These are phyloP conservation scores for Meandrina meandrites DNA, from an alignment of 92 coral and sea anemone species.

Conservation along the genomic window DNA sequence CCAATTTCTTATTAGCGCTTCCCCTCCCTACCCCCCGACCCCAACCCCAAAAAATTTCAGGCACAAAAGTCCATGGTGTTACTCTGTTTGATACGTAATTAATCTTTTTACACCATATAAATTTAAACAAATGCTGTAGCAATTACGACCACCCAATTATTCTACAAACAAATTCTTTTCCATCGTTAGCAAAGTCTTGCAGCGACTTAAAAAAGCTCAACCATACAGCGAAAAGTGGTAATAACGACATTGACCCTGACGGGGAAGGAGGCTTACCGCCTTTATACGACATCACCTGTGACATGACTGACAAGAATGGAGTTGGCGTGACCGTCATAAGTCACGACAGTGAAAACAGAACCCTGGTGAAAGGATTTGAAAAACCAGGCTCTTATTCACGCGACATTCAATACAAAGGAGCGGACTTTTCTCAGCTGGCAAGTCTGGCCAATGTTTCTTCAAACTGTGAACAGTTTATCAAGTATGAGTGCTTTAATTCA, in stretches of 20 bases:
- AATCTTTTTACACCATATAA: no score
- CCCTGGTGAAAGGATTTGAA: neutral
- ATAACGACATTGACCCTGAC: constrained; percentile 13
- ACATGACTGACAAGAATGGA: constrained; percentile 20
- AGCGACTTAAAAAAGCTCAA: neutral
- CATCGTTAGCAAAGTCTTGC: neutral
- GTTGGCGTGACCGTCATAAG: constrained; percentile 36
- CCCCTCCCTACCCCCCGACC: no score
- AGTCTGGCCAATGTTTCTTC: neutral
- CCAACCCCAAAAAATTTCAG: no score
- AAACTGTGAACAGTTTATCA: neutral
- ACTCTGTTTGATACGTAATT: no score
- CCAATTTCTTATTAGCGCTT: no score
- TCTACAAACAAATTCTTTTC: neutral
- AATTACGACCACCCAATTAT: no score
- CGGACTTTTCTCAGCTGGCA: neutral
- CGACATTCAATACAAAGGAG: neutral
- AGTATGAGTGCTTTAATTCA: constrained; percentile 44
- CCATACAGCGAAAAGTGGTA: neutral
- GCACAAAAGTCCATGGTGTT: no score
- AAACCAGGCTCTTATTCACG: neutral
- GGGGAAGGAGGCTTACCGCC: constrained; percentile 7
- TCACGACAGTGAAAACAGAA: constrained; percentile 29
- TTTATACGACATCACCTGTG: constrained; percentile 1
- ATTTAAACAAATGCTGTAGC: no score